Percentiles rank a stretch among this genome's conserved stretches.
These are phyloP conservation scores for Rhizoglyphus robini DNA, from an alignment of 1,140 invertebrate species.

Conservation along the genomic window DNA sequence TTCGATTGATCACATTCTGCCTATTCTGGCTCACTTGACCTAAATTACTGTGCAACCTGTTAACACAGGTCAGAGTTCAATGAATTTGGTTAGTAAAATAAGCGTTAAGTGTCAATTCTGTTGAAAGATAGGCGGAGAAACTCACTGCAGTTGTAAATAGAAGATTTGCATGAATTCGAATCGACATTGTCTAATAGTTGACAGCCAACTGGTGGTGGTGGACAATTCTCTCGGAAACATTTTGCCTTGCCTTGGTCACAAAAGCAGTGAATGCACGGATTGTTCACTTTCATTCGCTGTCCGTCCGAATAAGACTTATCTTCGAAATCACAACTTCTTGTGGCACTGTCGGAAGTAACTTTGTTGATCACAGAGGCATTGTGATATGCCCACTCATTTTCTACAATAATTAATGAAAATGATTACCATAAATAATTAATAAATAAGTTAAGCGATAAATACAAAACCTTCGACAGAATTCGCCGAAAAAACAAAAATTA, in stretches of 20 bases:
- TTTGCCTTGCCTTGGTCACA: constrained; percentile 16
- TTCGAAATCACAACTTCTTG: constrained; percentile 12
- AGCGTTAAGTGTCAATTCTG: too few species aligned
- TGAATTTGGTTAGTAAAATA: too few species aligned
- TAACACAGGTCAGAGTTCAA: too few species aligned
- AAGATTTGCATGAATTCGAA: constrained; percentile 11
- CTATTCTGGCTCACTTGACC: too few species aligned
- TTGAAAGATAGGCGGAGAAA: background rate
- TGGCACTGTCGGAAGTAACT: background rate
- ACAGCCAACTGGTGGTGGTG: constrained; percentile 22
- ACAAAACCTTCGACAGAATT: too few species aligned
- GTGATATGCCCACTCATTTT: background rate
- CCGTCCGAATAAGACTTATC: constrained; percentile 16
- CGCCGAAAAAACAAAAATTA: too few species aligned
- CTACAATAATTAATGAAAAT: too few species aligned
- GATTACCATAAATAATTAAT: too few species aligned
- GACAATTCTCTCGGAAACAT: constrained; percentile 23
- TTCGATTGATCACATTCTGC: background rate
- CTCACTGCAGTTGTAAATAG: constrained; percentile 22
- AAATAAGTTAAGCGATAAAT: too few species aligned
- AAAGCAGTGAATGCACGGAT: constrained; percentile 20
- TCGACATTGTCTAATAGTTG: background rate
- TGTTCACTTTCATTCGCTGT: constrained; percentile 12
- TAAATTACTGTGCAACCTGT: too few species aligned
- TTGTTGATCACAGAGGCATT: background rate